Evolutionary conservation across 2,797 vertebrate species (phyloP).

Genomic region (Oreochromis mossambicus): DNA sequence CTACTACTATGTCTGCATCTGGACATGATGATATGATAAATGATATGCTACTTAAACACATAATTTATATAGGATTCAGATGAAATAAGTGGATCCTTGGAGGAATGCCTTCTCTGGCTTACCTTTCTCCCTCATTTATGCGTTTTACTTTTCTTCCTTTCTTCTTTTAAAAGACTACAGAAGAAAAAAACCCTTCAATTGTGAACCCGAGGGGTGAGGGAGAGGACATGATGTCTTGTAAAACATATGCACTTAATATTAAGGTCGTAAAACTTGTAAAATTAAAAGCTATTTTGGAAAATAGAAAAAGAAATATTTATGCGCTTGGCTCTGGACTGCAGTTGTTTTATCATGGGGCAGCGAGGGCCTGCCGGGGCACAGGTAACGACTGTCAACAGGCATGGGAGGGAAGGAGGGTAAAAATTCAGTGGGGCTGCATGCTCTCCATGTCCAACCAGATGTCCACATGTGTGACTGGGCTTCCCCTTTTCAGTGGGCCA

Average conservation of each 20-base stretch:
- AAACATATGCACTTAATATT: conserved; percentile 99
- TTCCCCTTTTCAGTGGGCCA: conserved; percentile 30
- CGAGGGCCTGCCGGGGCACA: conserved; percentile 65
- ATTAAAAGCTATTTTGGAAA: conserved; percentile 98
- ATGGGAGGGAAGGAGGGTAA: not conserved
- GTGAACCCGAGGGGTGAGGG: conserved; percentile 86
- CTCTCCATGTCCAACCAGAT: conserved; percentile 57
- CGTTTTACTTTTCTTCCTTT: conserved; percentile 31
- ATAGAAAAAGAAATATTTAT: conserved; percentile 95
- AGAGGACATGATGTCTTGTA: conserved; percentile 93
- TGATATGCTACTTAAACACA: not conserved
- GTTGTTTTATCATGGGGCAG: conserved; percentile 82
- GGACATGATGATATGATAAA: not conserved
- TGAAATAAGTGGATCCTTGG: conserved; percentile 3
- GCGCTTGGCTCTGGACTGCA: conserved; percentile 85
- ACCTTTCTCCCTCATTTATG: conserved; percentile 11
- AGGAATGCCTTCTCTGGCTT: conserved; percentile 8
- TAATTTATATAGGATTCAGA: not conserved
- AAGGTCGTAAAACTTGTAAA: conserved; percentile 96
- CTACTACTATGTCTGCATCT: not conserved
- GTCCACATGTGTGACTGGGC: conserved; percentile 59
- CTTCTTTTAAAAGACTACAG: conserved; percentile 56
- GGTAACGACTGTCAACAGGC: conserved; percentile 80
- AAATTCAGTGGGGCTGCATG: conserved; percentile 20
- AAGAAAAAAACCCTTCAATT: conserved; percentile 24